phyloP scores from a whole-genome alignment of 1,140 invertebrate species.

The Luehdorfia chinensis region DNA sequence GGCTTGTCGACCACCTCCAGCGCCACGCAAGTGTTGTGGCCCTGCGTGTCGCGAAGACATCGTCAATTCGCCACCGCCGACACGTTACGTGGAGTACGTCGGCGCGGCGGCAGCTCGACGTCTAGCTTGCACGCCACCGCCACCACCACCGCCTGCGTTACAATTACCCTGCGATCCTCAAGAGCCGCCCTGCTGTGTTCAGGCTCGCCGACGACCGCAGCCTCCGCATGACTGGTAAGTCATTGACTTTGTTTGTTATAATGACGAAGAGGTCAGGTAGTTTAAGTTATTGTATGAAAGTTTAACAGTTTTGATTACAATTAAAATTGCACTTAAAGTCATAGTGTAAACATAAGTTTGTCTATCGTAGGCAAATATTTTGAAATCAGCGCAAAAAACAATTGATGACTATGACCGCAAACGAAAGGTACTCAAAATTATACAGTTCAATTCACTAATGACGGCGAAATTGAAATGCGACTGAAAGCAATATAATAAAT shows the following conservation, averaged over 20 bases:
- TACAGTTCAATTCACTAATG: conserved; percentile 12
- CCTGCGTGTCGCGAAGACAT: conserved; percentile 75
- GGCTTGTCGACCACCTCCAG: conserved; percentile 76
- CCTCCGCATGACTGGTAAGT: conserved; percentile 82
- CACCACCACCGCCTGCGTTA: conserved; percentile 69
- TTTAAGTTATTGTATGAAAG: background rate
- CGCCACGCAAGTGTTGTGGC: conserved; percentile 74
- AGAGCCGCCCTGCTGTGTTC: conserved; percentile 76
- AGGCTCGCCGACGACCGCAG: conserved; percentile 72
- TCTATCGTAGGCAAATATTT: background rate
- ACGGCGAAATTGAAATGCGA: conserved; percentile 1
- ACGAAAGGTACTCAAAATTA: background rate
- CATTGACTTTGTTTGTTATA: background rate
- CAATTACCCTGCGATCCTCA: conserved; percentile 75
- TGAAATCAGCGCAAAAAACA: background rate
- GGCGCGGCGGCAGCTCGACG: conserved; percentile 77
- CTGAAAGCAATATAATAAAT: background rate
- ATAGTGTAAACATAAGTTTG: no score
- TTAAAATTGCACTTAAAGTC: no score
- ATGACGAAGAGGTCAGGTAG: no score
- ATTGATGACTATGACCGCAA: background rate
- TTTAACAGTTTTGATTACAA: background rate
- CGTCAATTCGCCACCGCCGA: conserved; percentile 68
- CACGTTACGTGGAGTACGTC: conserved; percentile 78
- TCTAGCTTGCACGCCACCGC: conserved; percentile 79